phyloP scores from a whole-genome alignment of 2,113 vertebrate genomes.

The Heteronetta atricapilla region DNA sequence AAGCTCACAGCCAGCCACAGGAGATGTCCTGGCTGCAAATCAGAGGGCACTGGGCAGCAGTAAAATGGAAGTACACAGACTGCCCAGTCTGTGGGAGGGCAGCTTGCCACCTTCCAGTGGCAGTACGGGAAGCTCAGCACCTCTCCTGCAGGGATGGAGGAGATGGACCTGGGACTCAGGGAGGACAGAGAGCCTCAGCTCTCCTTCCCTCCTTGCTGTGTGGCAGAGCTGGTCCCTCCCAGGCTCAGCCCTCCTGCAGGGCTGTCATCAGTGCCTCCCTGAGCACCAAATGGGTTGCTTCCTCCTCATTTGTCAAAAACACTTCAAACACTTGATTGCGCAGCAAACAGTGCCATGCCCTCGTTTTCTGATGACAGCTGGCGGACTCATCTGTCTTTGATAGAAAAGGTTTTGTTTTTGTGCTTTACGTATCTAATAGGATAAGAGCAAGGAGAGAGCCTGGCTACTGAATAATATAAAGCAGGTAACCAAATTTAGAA shows the following conservation, averaged over 20 bases:
- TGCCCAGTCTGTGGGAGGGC: neutral
- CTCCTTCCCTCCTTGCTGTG: neutral
- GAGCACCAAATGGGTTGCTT: neutral
- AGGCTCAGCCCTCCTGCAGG: neutral
- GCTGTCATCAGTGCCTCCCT: neutral
- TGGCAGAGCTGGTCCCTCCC: neutral
- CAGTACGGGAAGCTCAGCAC: neutral
- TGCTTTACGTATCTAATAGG: neutral
- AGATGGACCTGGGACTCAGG: neutral
- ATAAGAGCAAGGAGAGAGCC: neutral
- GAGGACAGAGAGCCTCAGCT: neutral
- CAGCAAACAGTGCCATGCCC: neutral
- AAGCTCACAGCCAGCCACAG: rapidly evolving
- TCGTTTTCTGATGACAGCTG: neutral
- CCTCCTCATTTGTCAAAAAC: neutral
- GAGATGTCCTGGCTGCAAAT: neutral
- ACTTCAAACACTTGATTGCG: neutral
- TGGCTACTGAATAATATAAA: slow-evolving; percentile 31
- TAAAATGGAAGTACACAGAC: neutral
- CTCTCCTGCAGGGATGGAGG: neutral
- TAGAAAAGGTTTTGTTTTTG: neutral
- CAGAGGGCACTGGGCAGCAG: neutral
- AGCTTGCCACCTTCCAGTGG: neutral
- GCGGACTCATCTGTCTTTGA: slow-evolving; percentile 8
- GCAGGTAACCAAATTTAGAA: slow-evolving; percentile 67